Percentiles rank a stretch among this genome's conserved stretches.
phyloP scores from a whole-genome alignment of 2,888 invertebrate genomes.

The Dexiosoma caninum region DNA sequence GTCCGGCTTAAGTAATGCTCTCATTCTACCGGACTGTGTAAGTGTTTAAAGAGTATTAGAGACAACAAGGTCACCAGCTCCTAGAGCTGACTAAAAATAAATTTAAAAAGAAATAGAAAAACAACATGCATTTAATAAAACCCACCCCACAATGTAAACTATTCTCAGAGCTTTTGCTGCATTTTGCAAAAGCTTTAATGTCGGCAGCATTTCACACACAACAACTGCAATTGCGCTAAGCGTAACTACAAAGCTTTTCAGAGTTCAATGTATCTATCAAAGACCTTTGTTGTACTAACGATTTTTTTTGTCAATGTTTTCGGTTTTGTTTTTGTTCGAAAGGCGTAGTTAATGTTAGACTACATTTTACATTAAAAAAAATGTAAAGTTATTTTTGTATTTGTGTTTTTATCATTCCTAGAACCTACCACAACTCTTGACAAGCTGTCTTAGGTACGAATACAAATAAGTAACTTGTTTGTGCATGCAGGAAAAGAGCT shows the following conservation, averaged over 20 bases:
- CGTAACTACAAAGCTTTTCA: slow-evolving; percentile 38
- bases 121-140: background rate
- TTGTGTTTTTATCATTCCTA: slow-evolving; percentile 19
- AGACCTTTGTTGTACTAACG: slow-evolving; percentile 51
- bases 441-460: slow-evolving; percentile 23
- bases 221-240: background rate
- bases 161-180: background rate
- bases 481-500: slow-evolving; percentile 11
- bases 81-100: slow-evolving; percentile 59
- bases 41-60: slow-evolving; percentile 25
- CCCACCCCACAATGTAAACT: background rate
- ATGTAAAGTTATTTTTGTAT: slow-evolving; percentile 32
- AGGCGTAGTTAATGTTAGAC: slow-evolving; percentile 19
- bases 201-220: background rate
- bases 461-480: background rate
- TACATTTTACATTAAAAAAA: background rate
- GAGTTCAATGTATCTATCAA: slow-evolving; percentile 58
- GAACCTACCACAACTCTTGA: slow-evolving; percentile 60
- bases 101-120: slow-evolving; percentile 1
- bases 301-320: slow-evolving; percentile 36
- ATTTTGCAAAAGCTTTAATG: slow-evolving; percentile 22
- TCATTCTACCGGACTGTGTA: background rate
- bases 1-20: slow-evolving; percentile 24
- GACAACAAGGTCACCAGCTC: slow-evolving; percentile 63
- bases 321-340: background rate